phyloP scores from a whole-genome alignment of 1,140 invertebrate genomes.

The Palaemon carinicauda region DNA sequence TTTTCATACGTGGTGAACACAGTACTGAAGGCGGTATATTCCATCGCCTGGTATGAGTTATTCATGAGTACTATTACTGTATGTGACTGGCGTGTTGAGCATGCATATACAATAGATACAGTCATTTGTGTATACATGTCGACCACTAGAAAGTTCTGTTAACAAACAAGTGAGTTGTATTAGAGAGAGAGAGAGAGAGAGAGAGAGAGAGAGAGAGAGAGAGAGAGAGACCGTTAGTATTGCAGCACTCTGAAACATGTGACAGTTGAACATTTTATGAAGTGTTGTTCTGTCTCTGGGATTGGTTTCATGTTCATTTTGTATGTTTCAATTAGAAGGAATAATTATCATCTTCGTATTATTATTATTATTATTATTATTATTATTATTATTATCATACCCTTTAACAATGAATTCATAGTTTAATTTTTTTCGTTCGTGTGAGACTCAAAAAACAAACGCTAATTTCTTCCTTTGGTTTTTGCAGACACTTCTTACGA shows the following conservation, averaged over 20 bases:
- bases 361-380: constrained; percentile 10
- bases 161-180: background rate
- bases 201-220: background rate
- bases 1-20: no score
- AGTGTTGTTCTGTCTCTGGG: no score
- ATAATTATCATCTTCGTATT: background rate
- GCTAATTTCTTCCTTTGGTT: background rate
- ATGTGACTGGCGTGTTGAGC: no score
- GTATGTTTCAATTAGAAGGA: background rate
- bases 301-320: background rate
- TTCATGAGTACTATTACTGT: no score
- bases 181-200: background rate
- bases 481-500: constrained; percentile 87
- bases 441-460: background rate
- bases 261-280: no score
- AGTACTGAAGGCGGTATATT: no score
- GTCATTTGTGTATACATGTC: background rate
- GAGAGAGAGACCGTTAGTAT: background rate
- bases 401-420: background rate
- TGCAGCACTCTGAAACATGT: background rate
- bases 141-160: no score
- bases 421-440: no score
- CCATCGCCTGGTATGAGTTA: no score
- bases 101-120: no score
- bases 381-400: background rate